Evolutionary conservation across 2,888 invertebrate species (phyloP), one percentile per base, ranked within the genome.

Genomic region (Chloroclysta siterata): DNA sequence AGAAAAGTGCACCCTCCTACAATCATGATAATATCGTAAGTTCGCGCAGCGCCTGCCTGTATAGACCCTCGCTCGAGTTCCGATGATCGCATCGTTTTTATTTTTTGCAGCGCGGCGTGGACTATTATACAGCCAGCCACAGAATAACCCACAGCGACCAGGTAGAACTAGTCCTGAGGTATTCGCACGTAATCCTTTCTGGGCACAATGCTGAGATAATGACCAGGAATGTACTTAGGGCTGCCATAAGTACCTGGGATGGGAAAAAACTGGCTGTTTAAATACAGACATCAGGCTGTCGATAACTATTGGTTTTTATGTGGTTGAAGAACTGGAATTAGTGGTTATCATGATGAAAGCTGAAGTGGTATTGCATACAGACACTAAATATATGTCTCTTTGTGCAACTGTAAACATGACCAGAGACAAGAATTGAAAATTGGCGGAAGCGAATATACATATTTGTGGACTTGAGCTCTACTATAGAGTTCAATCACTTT

Each of bases 221-320:
- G 17, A 53, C 52, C 29, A 42, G 48, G 60, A 56, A 52, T 56
- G 56, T 60, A 51, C 59, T 29, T n/a, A 50, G 15, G 53, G 53
- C 36, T 51, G 29, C 17, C 41, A 29, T 46, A 28, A 36, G 47
- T 14, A 39, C 47, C 14, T 41, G 17, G 17, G 10, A 39, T 41
- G 17, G 14, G 39, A 48, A 50, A 53, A 60, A 60, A 54, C 42
- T 42, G 14, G 48, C 42, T n/a, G 42, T 52, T 54, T 47, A 47
- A 57, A 52, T 48, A 56, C 41, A 56, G 52, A 53, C 64, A 53
- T 56, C 60, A 64, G 54, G 14, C 56, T 28, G 52, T 42, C 47
- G 41, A 53, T 56, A 48, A 48, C 55, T 42, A 55, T 55, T 48
- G 29, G n/a, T 60, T 64, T 64, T 64, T 55, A 64, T 55, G 42